A percentile compares a stretch with the other conserved stretches of the same genome.
These are phyloP conservation scores for Heliopora coerulea DNA, from an alignment of 92 coral and sea anemone species.

Conservation along the genomic window DNA sequence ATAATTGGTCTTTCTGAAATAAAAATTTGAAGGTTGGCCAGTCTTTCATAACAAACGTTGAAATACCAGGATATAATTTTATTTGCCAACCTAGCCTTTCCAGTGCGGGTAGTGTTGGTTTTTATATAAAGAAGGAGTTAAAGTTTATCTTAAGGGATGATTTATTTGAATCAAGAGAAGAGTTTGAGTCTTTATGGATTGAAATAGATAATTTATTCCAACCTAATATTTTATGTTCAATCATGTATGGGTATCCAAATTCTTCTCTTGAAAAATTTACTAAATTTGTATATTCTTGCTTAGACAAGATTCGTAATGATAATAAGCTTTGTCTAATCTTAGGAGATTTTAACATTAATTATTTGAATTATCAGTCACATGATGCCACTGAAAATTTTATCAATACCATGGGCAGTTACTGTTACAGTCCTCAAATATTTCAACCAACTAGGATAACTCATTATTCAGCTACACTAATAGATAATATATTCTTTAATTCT, in stretches of 20 bases:
- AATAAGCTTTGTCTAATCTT: constrained; percentile 22
- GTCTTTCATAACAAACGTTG: neutral
- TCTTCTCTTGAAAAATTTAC: constrained; percentile 11
- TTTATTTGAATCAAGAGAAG: constrained; percentile 1
- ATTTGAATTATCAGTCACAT: constrained; percentile 19
- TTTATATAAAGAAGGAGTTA: constrained; percentile 19
- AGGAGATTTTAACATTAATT: constrained; percentile 34
- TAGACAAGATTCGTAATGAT: constrained; percentile 11
- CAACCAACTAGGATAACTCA: constrained; percentile 41
- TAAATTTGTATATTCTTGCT: constrained; percentile 17
- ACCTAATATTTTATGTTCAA: neutral
- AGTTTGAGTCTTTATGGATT: constrained; percentile 34
- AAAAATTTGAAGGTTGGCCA: constrained; percentile 1
- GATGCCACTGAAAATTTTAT: constrained; percentile 29
- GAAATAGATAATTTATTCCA: neutral
- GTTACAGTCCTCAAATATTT: constrained; percentile 17
- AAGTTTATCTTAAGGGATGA: constrained; percentile 9
- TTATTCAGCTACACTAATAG: constrained; percentile 37
- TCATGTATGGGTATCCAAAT: constrained; percentile 28
- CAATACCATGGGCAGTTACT: constrained; percentile 18
- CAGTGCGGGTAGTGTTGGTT: constrained; percentile 37
- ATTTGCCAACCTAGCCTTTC: constrained; percentile 26
- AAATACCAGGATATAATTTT: constrained; percentile 17
- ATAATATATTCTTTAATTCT: constrained; percentile 38
- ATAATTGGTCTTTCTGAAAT: constrained; percentile 34